Evolutionary conservation across 2,888 invertebrate genomes (phyloP), one percentile per base, ranked within the genome.

Genomic region (Atethmia centrago): DNA sequence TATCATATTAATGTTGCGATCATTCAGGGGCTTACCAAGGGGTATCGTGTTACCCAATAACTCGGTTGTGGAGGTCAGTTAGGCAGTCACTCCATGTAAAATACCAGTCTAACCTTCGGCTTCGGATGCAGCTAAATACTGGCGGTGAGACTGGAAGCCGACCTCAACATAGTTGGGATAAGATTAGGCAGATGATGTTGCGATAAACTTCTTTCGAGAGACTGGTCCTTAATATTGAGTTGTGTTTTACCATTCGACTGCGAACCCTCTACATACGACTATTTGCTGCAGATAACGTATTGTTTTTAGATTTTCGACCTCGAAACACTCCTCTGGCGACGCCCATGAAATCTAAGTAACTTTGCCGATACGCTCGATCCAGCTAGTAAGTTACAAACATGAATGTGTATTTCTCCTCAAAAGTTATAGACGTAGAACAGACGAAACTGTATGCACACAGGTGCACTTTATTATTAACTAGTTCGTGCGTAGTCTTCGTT

Each of bases 341-440:
- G 16, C 42, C 28, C 42, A 59, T 21, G 21, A 21, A 25, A 21
- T 21, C 2, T 45, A 45, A 25, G 1, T 31, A 42, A 10, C 16
- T 14, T 31, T 42, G 21, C 25, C 25, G 73, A 65, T 65, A 76
- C 36, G 51, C 45, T 73, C 25, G 45, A 51, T 53, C 36, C 12
- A 16, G 42, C 3, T 9, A 31, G 10, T 7, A 40, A 21, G 8
- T 66, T 66, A 66, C 16, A n/a, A 31, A 68, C 9, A 31, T 19
- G 9, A 45, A 4, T 25, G 19, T 42, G n/a, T 9, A 31, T 19
- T 58, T 9, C 45, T 9, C 9, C 4, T 67, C 3, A 5, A 7
- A 64, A 31, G 5, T n/a, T 53, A 53, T n/a, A 10, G 16, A 16
- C 21, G 21, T 19, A 45, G 49, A 28, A 63, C 8, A 9, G 0